phyloP scores from a whole-genome alignment of 2,113 vertebrate genomes.

The Dicentrarchus labrax region DNA sequence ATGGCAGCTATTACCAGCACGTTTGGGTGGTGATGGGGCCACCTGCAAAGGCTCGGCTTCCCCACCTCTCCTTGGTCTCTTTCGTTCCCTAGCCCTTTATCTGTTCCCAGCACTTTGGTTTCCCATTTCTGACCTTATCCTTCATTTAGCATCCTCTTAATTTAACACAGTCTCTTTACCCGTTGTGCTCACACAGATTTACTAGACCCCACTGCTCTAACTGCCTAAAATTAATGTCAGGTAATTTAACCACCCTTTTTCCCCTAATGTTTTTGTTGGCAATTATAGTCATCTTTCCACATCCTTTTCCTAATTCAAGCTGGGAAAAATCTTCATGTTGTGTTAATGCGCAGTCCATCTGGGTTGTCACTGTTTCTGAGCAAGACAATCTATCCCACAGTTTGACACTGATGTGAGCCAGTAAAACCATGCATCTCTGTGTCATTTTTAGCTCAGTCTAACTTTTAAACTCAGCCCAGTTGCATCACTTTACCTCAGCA shows the following conservation, averaged over 20 bases:
- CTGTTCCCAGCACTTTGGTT: conserved; percentile 70
- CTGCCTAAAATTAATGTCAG: conserved; percentile 66
- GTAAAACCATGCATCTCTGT: background rate
- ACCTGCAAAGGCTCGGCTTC: conserved; percentile 89
- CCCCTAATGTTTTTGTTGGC: conserved; percentile 45
- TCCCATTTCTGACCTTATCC: conserved; percentile 70
- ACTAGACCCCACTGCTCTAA: conserved; percentile 57
- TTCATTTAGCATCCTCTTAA: conserved; percentile 70
- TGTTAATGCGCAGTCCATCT: conserved; percentile 34
- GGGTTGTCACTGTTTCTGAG: conserved; percentile 10
- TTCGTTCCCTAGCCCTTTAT: conserved; percentile 65
- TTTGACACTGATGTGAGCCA: background rate
- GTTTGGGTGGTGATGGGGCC: conserved; percentile 91
- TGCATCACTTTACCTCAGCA: conserved; percentile 2
- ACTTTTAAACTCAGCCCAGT: background rate
- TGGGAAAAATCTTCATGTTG: conserved; percentile 25
- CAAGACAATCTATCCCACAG: conserved; percentile 4
- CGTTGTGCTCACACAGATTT: conserved; percentile 52
- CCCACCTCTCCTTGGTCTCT: conserved; percentile 67
- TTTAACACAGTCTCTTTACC: conserved; percentile 57
- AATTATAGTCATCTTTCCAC: conserved; percentile 47
- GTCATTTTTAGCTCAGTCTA: background rate
- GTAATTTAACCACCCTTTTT: conserved; percentile 64
- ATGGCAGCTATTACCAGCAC: conserved; percentile 95
- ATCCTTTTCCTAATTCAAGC: conserved; percentile 38